Percentiles rank a stretch among this genome's conserved stretches.
These are phyloP conservation scores for Volucella zonaria DNA, from an alignment of 2,888 invertebrate genomes.

Conservation along the genomic window DNA sequence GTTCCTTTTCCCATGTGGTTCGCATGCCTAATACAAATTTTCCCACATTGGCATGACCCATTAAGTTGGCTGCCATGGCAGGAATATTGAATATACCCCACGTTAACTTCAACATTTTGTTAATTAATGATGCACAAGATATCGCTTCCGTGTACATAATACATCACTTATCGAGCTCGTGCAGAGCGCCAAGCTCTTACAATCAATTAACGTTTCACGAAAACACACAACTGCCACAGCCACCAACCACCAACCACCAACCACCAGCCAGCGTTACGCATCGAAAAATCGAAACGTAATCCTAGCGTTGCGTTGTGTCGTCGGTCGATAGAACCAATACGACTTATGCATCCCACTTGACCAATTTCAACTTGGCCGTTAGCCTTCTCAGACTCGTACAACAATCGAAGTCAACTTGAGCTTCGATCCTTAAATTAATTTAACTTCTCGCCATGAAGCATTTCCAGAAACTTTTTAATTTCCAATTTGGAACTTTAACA, in stretches of 20 bases:
- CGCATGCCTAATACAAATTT: too few relatives aligned
- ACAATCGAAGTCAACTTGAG: neutral
- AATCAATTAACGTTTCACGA: conserved; percentile 2
- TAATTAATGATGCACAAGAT: conserved; percentile 33
- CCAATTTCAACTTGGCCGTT: neutral
- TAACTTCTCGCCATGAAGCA: conserved; percentile 3
- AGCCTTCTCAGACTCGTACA: too few relatives aligned
- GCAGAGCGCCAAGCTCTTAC: neutral
- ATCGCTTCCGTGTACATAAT: conserved; percentile 18
- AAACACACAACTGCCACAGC: neutral
- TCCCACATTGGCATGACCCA: too few relatives aligned
- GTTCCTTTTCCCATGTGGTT: too few relatives aligned
- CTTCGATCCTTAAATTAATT: conserved; percentile 4
- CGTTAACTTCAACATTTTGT: neutral
- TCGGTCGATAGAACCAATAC: neutral
- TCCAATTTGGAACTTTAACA: conserved; percentile 16
- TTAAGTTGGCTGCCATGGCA: too few relatives aligned
- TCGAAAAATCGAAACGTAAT: neutral
- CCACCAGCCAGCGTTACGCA: neutral
- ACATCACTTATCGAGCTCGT: conserved; percentile 11
- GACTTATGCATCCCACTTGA: neutral
- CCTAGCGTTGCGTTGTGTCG: neutral
- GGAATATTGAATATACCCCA: too few relatives aligned
- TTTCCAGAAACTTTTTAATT: conserved; percentile 30
- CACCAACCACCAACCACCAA: neutral